A percentile compares a stretch with the other conserved stretches of the same genome.
Evolutionary conservation across 2,113 vertebrate species (phyloP).

Genomic region (Dromas ardeola): DNA sequence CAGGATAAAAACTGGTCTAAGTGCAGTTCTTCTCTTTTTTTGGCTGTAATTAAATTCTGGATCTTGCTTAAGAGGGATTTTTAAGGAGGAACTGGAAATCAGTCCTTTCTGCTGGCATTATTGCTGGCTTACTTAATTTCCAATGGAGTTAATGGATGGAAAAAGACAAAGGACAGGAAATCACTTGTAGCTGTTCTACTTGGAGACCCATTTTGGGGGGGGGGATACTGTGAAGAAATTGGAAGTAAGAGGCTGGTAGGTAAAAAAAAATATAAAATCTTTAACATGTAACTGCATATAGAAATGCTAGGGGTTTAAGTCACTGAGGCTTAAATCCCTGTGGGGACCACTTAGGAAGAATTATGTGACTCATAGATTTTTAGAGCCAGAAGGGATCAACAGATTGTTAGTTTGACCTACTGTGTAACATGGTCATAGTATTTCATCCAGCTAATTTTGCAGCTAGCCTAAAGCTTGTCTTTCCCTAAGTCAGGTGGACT

Average conservation of each 20-base stretch:
- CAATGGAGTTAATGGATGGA: neutral
- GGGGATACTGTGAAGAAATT: neutral
- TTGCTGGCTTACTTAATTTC: neutral
- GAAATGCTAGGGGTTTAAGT: neutral
- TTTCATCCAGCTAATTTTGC: neutral
- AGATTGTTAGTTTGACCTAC: constrained; percentile 28
- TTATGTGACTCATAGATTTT: neutral
- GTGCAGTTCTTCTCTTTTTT: neutral
- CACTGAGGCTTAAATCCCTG: neutral
- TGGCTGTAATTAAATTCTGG: neutral
- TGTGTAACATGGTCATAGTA: neutral
- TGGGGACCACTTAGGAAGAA: neutral
- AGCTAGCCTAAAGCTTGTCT: neutral
- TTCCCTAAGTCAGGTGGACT: neutral
- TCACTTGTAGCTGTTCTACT: neutral
- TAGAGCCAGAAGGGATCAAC: constrained; percentile 25
- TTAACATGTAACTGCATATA: neutral
- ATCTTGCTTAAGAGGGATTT: neutral
- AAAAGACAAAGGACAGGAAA: neutral
- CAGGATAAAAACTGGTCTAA: neutral
- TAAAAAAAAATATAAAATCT: neutral
- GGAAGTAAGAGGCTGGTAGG: neutral
- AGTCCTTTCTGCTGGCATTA: neutral
- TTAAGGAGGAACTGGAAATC: constrained; percentile 12
- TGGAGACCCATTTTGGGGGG: neutral